These are phyloP conservation scores for Synanceia verrucosa DNA, from an alignment of 2,797 vertebrate species.

Conservation along the genomic window DNA sequence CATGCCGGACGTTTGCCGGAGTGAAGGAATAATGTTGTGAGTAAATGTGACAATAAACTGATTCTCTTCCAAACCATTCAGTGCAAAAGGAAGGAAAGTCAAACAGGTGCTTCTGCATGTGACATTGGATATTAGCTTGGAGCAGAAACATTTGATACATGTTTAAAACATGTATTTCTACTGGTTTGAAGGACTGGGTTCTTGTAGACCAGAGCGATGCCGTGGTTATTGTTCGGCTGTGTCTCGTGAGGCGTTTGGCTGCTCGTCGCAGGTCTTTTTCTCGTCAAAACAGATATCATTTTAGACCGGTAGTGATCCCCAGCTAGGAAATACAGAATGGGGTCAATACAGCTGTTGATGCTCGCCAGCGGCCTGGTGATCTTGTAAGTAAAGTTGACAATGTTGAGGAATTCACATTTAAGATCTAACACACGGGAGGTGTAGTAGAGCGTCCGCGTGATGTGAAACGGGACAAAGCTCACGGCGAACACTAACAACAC, in stretches of 20 bases:
- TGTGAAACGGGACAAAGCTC: conserved; percentile 94
- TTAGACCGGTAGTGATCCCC: conserved; percentile 88
- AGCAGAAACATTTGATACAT: no score
- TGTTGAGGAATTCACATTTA: conserved; percentile 85
- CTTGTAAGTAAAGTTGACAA: conserved; percentile 94
- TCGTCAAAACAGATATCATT: conserved; percentile 70
- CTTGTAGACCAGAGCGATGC: conserved; percentile 60
- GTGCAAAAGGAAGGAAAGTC: conserved; percentile 15
- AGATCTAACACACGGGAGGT: conserved; percentile 86
- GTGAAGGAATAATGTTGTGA: not conserved
- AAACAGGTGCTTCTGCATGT: not conserved
- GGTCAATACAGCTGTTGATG: conserved; percentile 94
- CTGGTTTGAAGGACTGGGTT: conserved; percentile 39
- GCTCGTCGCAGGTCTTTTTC: conserved; percentile 30
- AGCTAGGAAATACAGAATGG: conserved; percentile 91
- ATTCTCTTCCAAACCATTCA: not conserved
- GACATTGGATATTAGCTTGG: not conserved
- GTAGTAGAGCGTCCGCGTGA: conserved; percentile 94
- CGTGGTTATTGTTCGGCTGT: conserved; percentile 36
- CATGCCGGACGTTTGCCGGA: not conserved
- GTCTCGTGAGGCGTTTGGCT: conserved; percentile 24
- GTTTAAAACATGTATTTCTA: no score
- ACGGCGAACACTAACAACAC: conserved; percentile 90
- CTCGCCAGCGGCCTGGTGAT: conserved; percentile 93
- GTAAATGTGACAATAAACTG: not conserved